phyloP scores from a whole-genome alignment of 2,797 vertebrate genomes.

The Tenualosa ilisha region DNA sequence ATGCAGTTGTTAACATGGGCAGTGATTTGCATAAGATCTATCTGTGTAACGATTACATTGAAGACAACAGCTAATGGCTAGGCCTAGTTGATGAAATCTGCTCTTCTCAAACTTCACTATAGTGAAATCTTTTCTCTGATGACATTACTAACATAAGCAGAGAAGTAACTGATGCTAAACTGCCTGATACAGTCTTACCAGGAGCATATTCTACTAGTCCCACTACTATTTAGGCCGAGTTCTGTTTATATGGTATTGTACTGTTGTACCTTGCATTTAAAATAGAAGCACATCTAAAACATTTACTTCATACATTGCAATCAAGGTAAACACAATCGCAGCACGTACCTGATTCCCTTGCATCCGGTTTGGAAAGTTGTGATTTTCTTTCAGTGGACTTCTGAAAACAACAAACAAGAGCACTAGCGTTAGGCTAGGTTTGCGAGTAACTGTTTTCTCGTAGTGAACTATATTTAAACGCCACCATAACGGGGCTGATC shows the following conservation, averaged over 20 bases:
- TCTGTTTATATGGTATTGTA: background rate
- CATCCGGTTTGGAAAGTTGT: conserved; percentile 11
- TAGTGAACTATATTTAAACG: background rate
- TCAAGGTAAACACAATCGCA: background rate
- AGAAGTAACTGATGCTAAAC: too few species aligned
- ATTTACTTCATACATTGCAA: background rate
- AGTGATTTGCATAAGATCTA: background rate
- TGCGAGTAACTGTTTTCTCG: background rate
- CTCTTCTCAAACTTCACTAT: background rate
- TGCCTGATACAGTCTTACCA: background rate
- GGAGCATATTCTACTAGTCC: background rate
- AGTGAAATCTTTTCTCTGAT: background rate
- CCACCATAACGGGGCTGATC: background rate
- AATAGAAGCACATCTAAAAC: background rate
- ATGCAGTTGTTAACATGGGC: background rate
- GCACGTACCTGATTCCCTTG: background rate
- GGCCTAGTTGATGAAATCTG: background rate
- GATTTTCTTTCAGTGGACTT: conserved; percentile 6
- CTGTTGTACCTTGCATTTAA: background rate
- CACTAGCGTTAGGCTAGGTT: too few species aligned
- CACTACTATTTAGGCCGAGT: background rate
- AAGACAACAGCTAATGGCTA: background rate
- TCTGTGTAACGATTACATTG: background rate
- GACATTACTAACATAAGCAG: background rate
- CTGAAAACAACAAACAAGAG: background rate